Evolutionary conservation across 2,888 invertebrate species (phyloP).

Genomic region (Gnatocerus cornutus): DNA sequence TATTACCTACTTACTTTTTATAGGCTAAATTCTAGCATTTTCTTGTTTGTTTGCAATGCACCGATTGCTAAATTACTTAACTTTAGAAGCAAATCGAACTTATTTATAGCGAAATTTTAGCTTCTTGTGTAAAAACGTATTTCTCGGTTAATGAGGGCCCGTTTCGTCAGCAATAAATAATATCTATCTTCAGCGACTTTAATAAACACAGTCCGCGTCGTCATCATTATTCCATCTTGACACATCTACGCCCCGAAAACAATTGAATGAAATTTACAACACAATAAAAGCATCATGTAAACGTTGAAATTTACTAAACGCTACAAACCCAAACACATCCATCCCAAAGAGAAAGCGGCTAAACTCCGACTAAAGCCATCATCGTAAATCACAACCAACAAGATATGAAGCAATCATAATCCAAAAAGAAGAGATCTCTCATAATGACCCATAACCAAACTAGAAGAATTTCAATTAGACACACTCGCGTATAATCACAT

Average conservation of each 20-base stretch:
- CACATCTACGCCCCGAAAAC: constrained; percentile 4
- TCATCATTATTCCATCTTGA: constrained; percentile 4
- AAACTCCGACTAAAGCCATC: constrained; percentile 10
- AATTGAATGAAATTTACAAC: constrained; percentile 4
- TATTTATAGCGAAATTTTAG: no score
- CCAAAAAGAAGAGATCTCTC: constrained; percentile 2
- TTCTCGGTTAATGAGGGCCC: no score
- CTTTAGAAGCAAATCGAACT: no score
- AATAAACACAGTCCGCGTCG: neutral
- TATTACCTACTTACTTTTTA: no score
- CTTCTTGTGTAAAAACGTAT: no score
- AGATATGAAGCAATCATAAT: constrained; percentile 27
- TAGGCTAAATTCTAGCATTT: no score
- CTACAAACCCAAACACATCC: constrained; percentile 8
- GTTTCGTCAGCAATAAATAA: neutral
- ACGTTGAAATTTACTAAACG: constrained; percentile 5
- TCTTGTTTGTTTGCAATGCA: no score
- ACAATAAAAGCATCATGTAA: constrained; percentile 4
- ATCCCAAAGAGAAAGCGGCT: constrained; percentile 11
- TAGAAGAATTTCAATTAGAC: constrained; percentile 27
- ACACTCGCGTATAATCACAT: constrained; percentile 12
- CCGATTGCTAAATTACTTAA: no score
- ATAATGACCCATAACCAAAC: constrained; percentile 19
- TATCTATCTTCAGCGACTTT: neutral
- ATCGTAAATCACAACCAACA: constrained; percentile 22